Conservation (phyloP, 2,888 invertebrate species). For the Caenorhabditis sinica region DNA sequence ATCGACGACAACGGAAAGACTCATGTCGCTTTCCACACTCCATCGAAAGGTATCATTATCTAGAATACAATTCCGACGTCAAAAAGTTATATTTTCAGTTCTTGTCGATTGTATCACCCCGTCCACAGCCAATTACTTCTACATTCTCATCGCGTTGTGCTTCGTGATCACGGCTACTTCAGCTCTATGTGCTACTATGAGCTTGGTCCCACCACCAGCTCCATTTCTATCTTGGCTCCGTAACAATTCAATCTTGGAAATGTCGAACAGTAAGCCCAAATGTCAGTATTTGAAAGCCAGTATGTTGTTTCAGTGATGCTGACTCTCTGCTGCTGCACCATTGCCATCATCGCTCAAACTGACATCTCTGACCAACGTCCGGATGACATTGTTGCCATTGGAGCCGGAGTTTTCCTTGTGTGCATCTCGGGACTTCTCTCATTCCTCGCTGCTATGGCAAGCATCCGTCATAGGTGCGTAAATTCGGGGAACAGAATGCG, state of each 20-base stretch:
- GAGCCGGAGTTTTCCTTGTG: constrained; percentile 73
- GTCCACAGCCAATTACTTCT: constrained; percentile 77
- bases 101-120: constrained; percentile 79
- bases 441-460: constrained; percentile 72
- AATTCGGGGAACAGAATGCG: too few relatives aligned
- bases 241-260: constrained; percentile 75
- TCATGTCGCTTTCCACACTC: constrained; percentile 75
- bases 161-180: constrained; percentile 74
- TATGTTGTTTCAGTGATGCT: constrained; percentile 70
- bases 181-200: constrained; percentile 69
- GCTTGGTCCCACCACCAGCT: constrained; percentile 71
- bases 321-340: constrained; percentile 68
- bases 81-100: constrained; percentile 68
- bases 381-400: constrained; percentile 70
- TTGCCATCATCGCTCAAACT: constrained; percentile 72
- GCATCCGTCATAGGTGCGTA: constrained; percentile 72
- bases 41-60: constrained; percentile 66
- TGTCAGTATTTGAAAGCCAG: not conserved
- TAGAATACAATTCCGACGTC: not conserved
- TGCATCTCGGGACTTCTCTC: constrained; percentile 70
- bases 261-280: constrained; percentile 73
- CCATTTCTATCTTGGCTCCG: constrained; percentile 76
- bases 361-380: constrained; percentile 71
- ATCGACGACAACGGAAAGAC: constrained; percentile 67
- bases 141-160: constrained; percentile 78